Base-by-base conservation (phyloP, 2,797 vertebrate genomes). In the Passerculus sandwichensis region DNA sequence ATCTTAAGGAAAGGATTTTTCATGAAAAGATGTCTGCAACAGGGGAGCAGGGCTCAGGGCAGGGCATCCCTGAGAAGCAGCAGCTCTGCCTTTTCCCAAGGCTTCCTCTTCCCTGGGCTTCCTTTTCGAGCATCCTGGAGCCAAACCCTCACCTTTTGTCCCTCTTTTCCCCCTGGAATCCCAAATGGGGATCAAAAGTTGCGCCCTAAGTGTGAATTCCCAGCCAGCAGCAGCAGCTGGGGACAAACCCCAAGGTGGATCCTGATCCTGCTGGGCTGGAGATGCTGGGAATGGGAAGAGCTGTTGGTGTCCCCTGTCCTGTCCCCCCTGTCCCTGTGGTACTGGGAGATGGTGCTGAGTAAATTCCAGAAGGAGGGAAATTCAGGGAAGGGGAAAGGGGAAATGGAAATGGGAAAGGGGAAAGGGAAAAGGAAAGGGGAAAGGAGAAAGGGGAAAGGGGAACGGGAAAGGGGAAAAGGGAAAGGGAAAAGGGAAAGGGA, bases 71-170 rank as follows among this genome's bases (percentile, higher is more conserved):
- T 9, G 77, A n/a, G 34, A 13, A 48, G 19, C 21, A 9, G 29
- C 56, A 14, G 56, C 44, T 70, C 66, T 53, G 53, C 44, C 44
- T 81, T 44, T 60, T 27, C 64, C 30, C 0, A 1, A 4, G 61
- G 15, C 2, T 13, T 27, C 50, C 69, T 62, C n/a, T 10, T 22
- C 17, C 18, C 27, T 5, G 26, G 30, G 53, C 2, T 73, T 36
- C 34, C 59, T n/a, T 42, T 73, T 9, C 54, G 3, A 74, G 72
- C 57, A 15, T 42, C 57, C 62, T 4, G 44, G 30, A 66, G 48
- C 13, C 81, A 10, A 9, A 9, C n/a, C 3, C 3, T 3, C 0
- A 0, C 4, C 2, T 12, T 40, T 18, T 8, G n/a, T 45, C 10
- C 51, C 8, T 0, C 15, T 89, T 82, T 44, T 40, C 47, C 66